Conservation (phyloP, 2,797 vertebrate species). For the Poeciliopsis infans region DNA sequence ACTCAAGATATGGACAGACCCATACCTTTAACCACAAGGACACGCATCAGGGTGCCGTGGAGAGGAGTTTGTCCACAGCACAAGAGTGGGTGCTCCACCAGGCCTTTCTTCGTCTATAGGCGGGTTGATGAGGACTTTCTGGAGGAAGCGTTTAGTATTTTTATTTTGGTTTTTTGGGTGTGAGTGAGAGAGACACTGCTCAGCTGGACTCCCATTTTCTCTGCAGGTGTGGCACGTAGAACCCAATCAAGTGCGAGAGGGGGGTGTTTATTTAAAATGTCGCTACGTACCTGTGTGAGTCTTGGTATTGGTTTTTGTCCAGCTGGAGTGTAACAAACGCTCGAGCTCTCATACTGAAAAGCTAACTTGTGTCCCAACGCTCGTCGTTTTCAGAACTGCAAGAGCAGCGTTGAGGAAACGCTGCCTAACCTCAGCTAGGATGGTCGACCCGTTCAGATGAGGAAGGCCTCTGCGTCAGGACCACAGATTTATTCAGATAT, state of each 20-base stretch:
- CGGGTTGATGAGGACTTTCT: constrained; percentile 51
- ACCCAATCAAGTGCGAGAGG: constrained; percentile 42
- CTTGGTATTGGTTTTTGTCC: constrained; percentile 56
- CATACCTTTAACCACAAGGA: constrained; percentile 53
- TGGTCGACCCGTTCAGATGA: constrained; percentile 38
- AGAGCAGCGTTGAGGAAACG: constrained; percentile 22
- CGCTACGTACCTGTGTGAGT: constrained; percentile 66
- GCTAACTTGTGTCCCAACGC: constrained; percentile 56
- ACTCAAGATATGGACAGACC: constrained; percentile 45
- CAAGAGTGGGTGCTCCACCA: constrained; percentile 56
- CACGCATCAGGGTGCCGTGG: constrained; percentile 52
- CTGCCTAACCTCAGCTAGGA: constrained; percentile 41
- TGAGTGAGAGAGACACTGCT: constrained; percentile 26
- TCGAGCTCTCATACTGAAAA: constrained; percentile 41
- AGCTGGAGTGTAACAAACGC: constrained; percentile 36
- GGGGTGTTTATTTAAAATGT: constrained; percentile 50
- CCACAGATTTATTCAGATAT: constrained; percentile 55
- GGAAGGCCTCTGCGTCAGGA: constrained; percentile 47
- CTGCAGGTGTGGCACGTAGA: constrained; percentile 39
- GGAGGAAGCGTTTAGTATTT: constrained; percentile 40
- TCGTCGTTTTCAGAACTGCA: constrained; percentile 25
- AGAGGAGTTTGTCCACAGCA: constrained; percentile 63
- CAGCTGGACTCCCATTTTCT: constrained; percentile 62
- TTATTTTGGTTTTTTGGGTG: neutral
- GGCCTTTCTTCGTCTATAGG: constrained; percentile 46